Evolutionary conservation across 2,797 vertebrate species (phyloP), one percentile per base, ranked within the genome.

Genomic region (Leptoclinus maculatus): DNA sequence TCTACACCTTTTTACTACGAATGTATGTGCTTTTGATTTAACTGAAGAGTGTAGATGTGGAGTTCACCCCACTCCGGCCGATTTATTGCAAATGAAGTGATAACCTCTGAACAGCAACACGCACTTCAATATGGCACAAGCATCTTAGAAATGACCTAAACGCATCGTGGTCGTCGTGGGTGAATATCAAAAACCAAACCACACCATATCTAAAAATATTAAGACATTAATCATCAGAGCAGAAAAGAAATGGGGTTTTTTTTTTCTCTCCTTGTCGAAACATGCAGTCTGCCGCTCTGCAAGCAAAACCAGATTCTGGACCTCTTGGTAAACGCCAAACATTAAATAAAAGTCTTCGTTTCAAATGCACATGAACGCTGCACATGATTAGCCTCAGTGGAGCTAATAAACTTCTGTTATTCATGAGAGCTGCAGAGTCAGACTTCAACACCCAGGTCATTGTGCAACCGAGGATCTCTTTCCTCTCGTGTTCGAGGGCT

Each of bases 261-360:
- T 34, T n/a, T 1, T 81, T 25, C 13, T 10, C 2, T 39, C 78
- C 76, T 84, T 12, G 39, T 77, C 84, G 91, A 88, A 94, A 95
- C 96, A 96, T 97, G 96, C 96, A 96, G 91, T 86, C 94, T 94
- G 90, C 87, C 90, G 90, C 94, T 93, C 89, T 91, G 95, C 93
- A 91, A 92, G 95, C 91, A 89, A 89, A 93, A 25, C 94, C 89
- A 83, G 1, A 83, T 84, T 51, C 84, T 91, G 93, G 82, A 92
- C 88, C 82, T 78, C 86, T 90, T 81, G 73, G 79, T 84, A 67
- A 87, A 91, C 21, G 3, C 5, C 29, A 72, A 70, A 82, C 84
- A 23, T 7, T 21, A n/a, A 62, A 87, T 91, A 85, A 87, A 57
- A 56, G 11, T 34, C 58, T 23, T 63, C 12, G 67, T 67, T 82